Evolutionary conservation across 2,888 invertebrate species (phyloP).

Genomic region (Idaea straminata): DNA sequence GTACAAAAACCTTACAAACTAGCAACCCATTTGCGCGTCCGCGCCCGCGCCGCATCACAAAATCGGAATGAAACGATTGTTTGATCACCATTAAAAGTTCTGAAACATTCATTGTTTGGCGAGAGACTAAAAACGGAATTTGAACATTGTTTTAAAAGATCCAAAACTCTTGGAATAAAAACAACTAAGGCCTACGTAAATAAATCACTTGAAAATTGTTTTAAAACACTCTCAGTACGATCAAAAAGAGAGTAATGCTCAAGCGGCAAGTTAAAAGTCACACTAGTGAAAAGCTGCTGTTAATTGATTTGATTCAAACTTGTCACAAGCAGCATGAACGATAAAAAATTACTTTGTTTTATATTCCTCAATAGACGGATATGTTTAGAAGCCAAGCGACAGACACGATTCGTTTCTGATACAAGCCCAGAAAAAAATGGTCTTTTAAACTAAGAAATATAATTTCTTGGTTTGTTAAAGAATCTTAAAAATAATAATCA

Average conservation of each 20-base stretch:
- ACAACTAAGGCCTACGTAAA: not conserved
- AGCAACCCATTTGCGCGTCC: slow-evolving; percentile 36
- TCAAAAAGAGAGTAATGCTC: not conserved
- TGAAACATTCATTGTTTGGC: slow-evolving; percentile 59
- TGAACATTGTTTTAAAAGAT: slow-evolving; percentile 30
- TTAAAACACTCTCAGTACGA: not conserved
- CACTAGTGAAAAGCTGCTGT: no score
- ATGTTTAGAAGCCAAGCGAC: no score
- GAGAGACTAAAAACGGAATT: slow-evolving; percentile 42
- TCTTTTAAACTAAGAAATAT: no score
- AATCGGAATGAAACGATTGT: slow-evolving; percentile 62
- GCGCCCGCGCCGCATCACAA: slow-evolving; percentile 33
- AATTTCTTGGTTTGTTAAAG: no score
- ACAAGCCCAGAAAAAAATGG: no score
- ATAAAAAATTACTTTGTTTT: no score
- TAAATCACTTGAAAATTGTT: not conserved
- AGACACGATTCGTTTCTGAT: no score
- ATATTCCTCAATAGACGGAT: no score
- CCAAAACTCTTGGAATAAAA: not conserved
- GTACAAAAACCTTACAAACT: slow-evolving; percentile 23
- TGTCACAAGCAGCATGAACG: no score
- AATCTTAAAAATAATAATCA: no score
- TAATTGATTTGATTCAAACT: no score
- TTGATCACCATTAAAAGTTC: slow-evolving; percentile 75
- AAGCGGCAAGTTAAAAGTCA: no score